These are phyloP conservation scores for Suricata suricatta DNA, from an alignment of 2,113 vertebrate species.

Conservation along the genomic window DNA sequence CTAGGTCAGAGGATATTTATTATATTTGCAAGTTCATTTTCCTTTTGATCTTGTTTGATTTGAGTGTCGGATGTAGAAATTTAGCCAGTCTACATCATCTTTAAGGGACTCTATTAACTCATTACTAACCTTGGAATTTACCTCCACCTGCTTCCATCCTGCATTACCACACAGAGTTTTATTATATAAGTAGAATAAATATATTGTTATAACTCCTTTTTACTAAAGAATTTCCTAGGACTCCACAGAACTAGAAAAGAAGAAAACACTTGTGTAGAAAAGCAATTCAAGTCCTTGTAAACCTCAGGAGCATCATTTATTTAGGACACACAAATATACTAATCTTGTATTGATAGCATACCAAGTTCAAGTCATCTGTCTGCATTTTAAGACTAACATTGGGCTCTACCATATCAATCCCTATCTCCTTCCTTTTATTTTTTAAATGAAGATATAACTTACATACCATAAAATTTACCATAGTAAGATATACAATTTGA, in stretches of 20 bases:
- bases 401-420: not conserved
- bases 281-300: not conserved
- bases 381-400: slow-evolving; percentile 11
- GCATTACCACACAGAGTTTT: not conserved
- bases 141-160: not conserved
- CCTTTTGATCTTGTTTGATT: slow-evolving; percentile 17
- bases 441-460: not conserved
- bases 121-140: slow-evolving; percentile 31
- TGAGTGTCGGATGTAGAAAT: slow-evolving; percentile 46
- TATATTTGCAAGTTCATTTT: slow-evolving; percentile 27
- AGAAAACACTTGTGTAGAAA: not conserved
- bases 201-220: slow-evolving; percentile 30
- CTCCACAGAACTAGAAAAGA: not conserved
- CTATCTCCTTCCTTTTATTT: not conserved
- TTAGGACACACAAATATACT: not conserved
- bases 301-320: not conserved
- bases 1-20: slow-evolving; percentile 14
- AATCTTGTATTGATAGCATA: not conserved
- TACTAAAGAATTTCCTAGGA: slow-evolving; percentile 11
- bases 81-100: not conserved
- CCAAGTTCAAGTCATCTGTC: not conserved
- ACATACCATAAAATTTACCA: not conserved
- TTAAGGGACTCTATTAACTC: slow-evolving; percentile 47
- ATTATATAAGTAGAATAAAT: not conserved
- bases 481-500: not conserved